Conservation (phyloP, 1,140 invertebrate species). For the Hyposmocoma kahamanoa region DNA sequence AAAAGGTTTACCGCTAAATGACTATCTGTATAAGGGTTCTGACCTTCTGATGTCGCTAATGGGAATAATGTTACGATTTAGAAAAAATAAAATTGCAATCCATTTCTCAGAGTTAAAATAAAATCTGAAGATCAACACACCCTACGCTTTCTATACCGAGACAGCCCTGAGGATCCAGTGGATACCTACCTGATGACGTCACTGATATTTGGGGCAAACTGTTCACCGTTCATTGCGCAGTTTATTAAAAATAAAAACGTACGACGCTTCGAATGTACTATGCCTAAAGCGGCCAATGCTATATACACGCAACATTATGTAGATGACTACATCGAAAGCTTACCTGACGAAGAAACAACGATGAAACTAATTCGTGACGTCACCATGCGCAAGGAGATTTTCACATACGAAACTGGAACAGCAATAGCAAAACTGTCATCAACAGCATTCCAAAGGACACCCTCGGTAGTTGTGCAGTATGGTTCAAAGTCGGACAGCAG, state of each 20-base stretch:
- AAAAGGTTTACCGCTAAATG: slow-evolving; percentile 5
- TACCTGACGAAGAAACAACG: neutral
- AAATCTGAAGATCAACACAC: slow-evolving; percentile 16
- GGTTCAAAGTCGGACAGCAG: neutral
- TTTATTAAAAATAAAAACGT: slow-evolving; percentile 1
- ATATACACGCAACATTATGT: neutral
- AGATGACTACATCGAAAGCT: slow-evolving; percentile 1
- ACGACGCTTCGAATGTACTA: neutral
- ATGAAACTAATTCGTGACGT: neutral
- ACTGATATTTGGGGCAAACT: slow-evolving; percentile 1
- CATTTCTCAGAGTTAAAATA: slow-evolving; percentile 25
- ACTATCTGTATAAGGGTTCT: slow-evolving; percentile 22
- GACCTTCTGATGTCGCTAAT: slow-evolving; percentile 25
- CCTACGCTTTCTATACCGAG: slow-evolving; percentile 26
- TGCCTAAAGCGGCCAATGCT: neutral
- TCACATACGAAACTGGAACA: neutral
- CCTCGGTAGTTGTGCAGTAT: neutral
- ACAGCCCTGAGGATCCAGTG: neutral
- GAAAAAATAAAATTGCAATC: slow-evolving; percentile 28
- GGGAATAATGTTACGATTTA: slow-evolving; percentile 28
- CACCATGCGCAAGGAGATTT: neutral
- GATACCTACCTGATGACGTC: neutral
- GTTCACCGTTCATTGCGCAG: neutral
- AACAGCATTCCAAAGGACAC: neutral
- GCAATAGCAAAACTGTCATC: neutral